Base-by-base conservation (phyloP, 2,113 vertebrate species). In the Myocastor coypus region DNA sequence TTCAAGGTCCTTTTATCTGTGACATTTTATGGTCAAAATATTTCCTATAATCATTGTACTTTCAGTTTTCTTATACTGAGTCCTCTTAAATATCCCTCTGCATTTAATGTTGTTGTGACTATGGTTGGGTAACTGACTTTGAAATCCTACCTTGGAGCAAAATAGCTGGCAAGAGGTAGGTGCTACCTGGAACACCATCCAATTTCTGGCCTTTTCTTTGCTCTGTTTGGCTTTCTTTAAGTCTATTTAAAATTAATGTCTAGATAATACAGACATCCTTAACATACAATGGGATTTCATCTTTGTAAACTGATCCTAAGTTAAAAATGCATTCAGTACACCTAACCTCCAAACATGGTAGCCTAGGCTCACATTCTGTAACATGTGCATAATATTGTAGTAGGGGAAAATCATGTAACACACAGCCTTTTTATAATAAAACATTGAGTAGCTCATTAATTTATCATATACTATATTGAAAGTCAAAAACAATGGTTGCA, bases 11-110 rank as follows among this genome's bases (percentile, higher is more conserved):
- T 95, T 90, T 87, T 42, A 87, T n/a, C 81, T 34, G 46, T 61
- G 73, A 59, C 22, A 80, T 94, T 87, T 93, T 90, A 73, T 71
- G 46, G 66, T 86, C 73, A 87, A 77, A 94, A 78, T 83, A n/a
- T 91, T 89, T 89, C 40, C 82, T n/a, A 26, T 50, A 57, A 90
- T 90, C 66, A n/a, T 52, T 8, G 24, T 22, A n/a, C 42, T 87
- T 87, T 73, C 52, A 52, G 11, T 84, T 66, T 66, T 69, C 61
- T 52, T 30, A 42, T n/a, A 19, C 50, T 34, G 64, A 83, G 40
- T 63, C 40, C 46, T 19, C 34, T 68, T 4, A 68, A 17, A 40
- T 4, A 12, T 46, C 32, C 28, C n/a, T 57, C 80, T 46, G 24
- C 13, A 14, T 64, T 71, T 71, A 17, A 22, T 52, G 37, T 28